Evolutionary conservation across 2,888 invertebrate genomes (phyloP).

Genomic region (Zelleria hepariella): DNA sequence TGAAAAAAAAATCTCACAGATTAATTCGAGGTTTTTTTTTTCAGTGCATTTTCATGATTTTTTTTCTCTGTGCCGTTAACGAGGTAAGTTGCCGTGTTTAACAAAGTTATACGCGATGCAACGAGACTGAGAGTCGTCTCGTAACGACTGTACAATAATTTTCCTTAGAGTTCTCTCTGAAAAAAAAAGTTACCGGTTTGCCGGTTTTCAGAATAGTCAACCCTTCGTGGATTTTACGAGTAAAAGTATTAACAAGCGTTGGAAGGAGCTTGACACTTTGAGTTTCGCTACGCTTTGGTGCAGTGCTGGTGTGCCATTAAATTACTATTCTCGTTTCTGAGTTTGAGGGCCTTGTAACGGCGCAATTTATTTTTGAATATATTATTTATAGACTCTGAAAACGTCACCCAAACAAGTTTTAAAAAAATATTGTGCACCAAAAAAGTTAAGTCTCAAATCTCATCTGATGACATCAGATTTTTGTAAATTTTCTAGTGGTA

Average conservation of each 20-base stretch:
- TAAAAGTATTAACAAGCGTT: neutral
- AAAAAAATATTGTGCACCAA: no score
- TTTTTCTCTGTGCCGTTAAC: constrained; percentile 51
- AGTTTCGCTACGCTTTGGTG: neutral
- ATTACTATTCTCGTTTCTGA: neutral
- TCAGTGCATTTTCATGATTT: constrained; percentile 34
- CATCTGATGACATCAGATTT: no score
- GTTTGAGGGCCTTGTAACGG: no score
- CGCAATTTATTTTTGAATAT: no score
- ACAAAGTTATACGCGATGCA: constrained; percentile 54
- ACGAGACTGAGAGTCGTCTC: constrained; percentile 24
- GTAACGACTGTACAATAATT: constrained; percentile 37
- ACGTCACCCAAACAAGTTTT: no score
- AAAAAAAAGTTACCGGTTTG: constrained; percentile 38
- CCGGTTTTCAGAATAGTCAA: constrained; percentile 38
- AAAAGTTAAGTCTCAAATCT: no score
- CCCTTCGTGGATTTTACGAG: constrained; percentile 18
- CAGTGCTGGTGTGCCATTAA: neutral
- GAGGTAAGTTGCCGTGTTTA: constrained; percentile 53
- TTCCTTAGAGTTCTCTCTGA: constrained; percentile 58
- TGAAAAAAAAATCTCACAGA: constrained; percentile 37
- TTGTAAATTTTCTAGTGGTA: no score
- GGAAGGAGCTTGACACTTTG: neutral
- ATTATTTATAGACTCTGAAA: no score
- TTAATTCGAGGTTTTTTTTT: constrained; percentile 45